Conservation (phyloP, 1,140 invertebrate species). For the Calosoma granatense region DNA sequence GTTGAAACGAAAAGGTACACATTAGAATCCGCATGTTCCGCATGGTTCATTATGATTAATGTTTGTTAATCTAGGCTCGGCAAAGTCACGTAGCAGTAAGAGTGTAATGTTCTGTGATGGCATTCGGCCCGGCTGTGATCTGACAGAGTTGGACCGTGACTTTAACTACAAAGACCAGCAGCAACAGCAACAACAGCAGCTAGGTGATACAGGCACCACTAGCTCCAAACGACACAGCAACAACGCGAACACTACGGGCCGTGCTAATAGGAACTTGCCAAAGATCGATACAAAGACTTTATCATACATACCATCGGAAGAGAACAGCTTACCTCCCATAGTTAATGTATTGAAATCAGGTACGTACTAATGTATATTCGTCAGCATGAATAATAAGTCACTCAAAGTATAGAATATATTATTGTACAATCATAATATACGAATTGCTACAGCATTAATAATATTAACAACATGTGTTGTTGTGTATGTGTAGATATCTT, state of each 20-base stretch:
- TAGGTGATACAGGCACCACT: constrained; percentile 37
- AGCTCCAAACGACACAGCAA: too few species aligned
- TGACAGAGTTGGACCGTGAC: constrained; percentile 59
- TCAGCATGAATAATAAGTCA: too few species aligned
- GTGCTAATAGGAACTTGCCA: constrained; percentile 34
- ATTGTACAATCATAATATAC: too few species aligned
- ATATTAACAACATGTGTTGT: too few species aligned
- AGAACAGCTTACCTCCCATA: constrained; percentile 44
- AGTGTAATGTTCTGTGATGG: constrained; percentile 89
- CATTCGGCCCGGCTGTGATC: constrained; percentile 80
- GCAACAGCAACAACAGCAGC: neutral
- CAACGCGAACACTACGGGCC: too few species aligned
- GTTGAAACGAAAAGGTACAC: constrained; percentile 58
- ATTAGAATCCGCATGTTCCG: constrained; percentile 12
- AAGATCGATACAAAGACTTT: constrained; percentile 41
- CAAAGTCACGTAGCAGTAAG: constrained; percentile 47
- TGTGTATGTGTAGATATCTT: constrained; percentile 37
- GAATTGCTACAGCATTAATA: too few species aligned
- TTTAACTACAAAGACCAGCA: constrained; percentile 25
- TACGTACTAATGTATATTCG: too few species aligned
- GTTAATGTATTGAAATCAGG: constrained; percentile 44
- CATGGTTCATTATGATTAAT: neutral
- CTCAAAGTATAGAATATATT: too few species aligned
- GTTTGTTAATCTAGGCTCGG: constrained; percentile 30
- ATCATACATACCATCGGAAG: constrained; percentile 45